Conservation (phyloP, 30 jellyfish, hydroid and myxozoan species). For the Calvadosia cruxmelitensis region DNA sequence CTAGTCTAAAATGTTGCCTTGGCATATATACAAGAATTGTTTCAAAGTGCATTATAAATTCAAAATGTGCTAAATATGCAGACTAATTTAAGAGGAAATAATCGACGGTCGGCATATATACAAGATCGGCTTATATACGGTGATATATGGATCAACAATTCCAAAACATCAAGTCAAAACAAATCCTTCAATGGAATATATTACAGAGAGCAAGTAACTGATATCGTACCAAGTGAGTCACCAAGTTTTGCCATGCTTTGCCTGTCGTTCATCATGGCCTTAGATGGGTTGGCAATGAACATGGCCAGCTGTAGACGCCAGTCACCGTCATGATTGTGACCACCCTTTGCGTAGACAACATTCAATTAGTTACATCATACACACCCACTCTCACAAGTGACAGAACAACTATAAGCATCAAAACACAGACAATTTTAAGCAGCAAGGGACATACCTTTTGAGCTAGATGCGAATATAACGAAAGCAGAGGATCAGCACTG, state of each 20-base stretch:
- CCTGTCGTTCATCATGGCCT: conserved; percentile 22
- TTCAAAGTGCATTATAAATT: too few species aligned
- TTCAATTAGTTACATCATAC: neutral
- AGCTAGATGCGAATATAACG: conserved; percentile 50
- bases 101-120: too few species aligned
- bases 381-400: neutral
- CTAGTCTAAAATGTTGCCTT: too few species aligned
- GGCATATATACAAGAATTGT: too few species aligned
- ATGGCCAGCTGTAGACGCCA: conserved; percentile 67
- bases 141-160: too few species aligned
- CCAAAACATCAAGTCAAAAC: too few species aligned
- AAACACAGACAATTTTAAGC: conserved; percentile 1
- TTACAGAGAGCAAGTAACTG: neutral
- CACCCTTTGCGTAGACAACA: too few species aligned
- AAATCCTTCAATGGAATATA: neutral
- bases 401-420: too few species aligned
- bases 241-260: conserved; percentile 33
- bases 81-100: too few species aligned
- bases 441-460: conserved; percentile 31
- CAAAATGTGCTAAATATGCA: too few species aligned
- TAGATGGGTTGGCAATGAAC: conserved; percentile 53
- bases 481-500: conserved; percentile 31
- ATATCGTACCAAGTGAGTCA: conserved; percentile 37
- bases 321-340: conserved; percentile 30
- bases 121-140: too few species aligned